Conservation (phyloP, 2,888 invertebrate species). For the Gari tellinella region DNA sequence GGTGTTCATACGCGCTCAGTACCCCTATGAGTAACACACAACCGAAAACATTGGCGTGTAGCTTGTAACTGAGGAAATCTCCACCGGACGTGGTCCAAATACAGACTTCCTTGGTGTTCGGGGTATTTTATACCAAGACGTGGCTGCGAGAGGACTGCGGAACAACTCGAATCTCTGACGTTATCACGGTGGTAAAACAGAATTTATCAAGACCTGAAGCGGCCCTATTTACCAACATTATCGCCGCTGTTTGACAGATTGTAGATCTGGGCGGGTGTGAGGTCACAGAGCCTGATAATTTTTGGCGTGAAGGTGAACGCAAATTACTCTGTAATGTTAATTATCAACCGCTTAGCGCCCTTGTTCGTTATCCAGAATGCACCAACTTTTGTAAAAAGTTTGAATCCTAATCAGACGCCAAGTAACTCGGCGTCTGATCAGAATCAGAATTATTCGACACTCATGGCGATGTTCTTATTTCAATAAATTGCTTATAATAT, state of each 20-base stretch:
- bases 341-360: constrained; percentile 1
- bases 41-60: too few relatives aligned
- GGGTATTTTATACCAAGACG: not conserved
- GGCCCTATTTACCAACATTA: not conserved
- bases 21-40: too few relatives aligned
- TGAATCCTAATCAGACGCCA: too few relatives aligned
- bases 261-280: not conserved
- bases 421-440: too few relatives aligned
- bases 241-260: not conserved
- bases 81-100: too few relatives aligned
- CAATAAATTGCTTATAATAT: too few relatives aligned
- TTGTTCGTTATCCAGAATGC: too few relatives aligned
- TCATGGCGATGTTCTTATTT: too few relatives aligned
- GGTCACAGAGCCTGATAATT: constrained; percentile 11
- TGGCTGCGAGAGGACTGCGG: not conserved
- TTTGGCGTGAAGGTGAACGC: constrained; percentile 19
- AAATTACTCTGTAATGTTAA: constrained; percentile 2
- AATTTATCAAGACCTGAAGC: constrained; percentile 1
- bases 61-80: too few relatives aligned
- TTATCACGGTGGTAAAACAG: not conserved
- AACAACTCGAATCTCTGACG: not conserved
- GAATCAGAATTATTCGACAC: too few relatives aligned
- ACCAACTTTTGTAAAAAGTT: too few relatives aligned
- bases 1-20: too few relatives aligned
- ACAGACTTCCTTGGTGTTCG: not conserved